Percentiles rank a stretch among this genome's conserved stretches.
These are phyloP conservation scores for Oedothorax gibbosus DNA, from an alignment of 1,140 invertebrate species.

Conservation along the genomic window DNA sequence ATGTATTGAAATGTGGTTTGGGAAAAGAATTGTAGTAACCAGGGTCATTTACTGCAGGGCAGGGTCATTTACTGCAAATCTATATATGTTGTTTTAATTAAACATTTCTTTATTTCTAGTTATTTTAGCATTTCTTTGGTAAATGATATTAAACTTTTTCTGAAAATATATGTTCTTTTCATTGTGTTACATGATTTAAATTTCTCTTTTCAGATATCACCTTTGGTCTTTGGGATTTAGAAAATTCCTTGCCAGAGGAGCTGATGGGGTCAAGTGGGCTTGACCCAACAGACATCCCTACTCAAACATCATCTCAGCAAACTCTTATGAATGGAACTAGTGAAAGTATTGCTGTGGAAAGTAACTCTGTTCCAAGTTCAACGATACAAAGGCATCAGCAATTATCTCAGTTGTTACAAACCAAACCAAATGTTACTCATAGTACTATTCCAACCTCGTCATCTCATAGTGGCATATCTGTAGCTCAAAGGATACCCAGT, in stretches of 20 bases:
- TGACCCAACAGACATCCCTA: conserved; percentile 56
- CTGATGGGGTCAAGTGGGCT: conserved; percentile 73
- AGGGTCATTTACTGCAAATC: no score
- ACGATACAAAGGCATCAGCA: conserved; percentile 60
- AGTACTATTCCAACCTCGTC: conserved; percentile 42
- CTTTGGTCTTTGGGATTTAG: conserved; percentile 80
- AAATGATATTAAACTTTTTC: not conserved
- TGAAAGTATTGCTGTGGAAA: conserved; percentile 56
- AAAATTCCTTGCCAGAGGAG: conserved; percentile 93
- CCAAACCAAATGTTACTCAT: conserved; percentile 57
- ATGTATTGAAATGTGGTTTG: no score
- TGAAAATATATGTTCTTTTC: not conserved
- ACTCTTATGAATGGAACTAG: conserved; percentile 65
- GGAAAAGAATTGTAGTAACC: no score
- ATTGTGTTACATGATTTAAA: not conserved
- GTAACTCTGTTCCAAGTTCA: conserved; percentile 31
- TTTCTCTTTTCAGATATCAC: conserved; percentile 72
- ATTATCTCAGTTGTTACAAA: conserved; percentile 63
- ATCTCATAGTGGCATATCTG: conserved; percentile 42
- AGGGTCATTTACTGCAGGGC: no score
- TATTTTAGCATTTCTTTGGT: not conserved
- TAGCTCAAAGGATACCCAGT: conserved; percentile 49
- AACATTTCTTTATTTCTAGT: no score
- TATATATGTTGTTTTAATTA: no score
- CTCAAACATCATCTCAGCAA: conserved; percentile 44